Base-by-base conservation (phyloP, 2,888 invertebrate species). In the Drosophila neotestacea region DNA sequence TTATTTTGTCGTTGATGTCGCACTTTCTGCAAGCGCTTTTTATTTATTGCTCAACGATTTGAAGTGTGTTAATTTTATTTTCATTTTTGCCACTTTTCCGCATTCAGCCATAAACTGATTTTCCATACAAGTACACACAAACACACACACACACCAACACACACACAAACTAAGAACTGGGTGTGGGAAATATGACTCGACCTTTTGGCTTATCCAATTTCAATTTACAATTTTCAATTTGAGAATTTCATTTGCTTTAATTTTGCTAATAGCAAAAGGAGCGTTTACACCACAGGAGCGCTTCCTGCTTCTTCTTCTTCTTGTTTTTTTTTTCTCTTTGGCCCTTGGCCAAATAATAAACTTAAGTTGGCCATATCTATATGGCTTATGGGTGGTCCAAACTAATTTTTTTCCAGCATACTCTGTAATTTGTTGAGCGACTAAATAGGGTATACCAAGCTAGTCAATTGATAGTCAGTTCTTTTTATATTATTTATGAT, bases 1-100 rank as follows among this genome's bases (percentile, higher is more conserved):
- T 84, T 84, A 84, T 84, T 84, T 84, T 84, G 86, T 84, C 84
- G 86, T 84, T 85, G 76, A 79, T 85, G 86, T 83, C 86, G 86
- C 84, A 81, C 84, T 85, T 84, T 81, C 74, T 73, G 73, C 72
- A 71, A 76, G 60, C 68, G 76, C 79, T 77, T 81, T 72, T 77
- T 71, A 60, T 68, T 66, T 69, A 68, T 68, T 72, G 50, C 69
- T n/a, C 47, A 59, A 61, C 78, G 67, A 73, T 80, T 70, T 81
- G 71, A 77, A 81, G 81, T 75, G 84, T 72, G 84, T 86, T 84
- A 81, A 86, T 84, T 84, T 84, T 75, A 84, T 84, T 86, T 77
- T 66, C 69, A 75, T 76, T 75, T 75, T 64, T 73, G 44, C 41
- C 58, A 36, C 41, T 61, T 61, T 52, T 42, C 60, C 50, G 41